A percentile compares a stretch with the other conserved stretches of the same genome.
phyloP scores from a whole-genome alignment of 1,140 invertebrate genomes.

The Oppia nitens region DNA sequence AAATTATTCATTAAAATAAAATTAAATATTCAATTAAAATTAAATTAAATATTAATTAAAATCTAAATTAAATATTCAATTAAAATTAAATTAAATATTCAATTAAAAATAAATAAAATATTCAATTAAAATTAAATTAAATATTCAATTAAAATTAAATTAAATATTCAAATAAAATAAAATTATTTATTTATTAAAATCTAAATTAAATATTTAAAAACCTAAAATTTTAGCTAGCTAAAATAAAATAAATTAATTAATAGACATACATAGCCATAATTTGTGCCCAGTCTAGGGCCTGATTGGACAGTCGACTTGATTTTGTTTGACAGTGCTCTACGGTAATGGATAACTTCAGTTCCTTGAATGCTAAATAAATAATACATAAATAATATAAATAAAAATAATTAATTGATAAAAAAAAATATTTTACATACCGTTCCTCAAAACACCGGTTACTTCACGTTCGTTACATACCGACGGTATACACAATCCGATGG shows the following conservation, averaged over 20 bases:
- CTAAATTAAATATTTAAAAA: too few species aligned
- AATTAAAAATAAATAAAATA: background rate
- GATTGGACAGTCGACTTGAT: too few species aligned
- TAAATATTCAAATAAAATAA: too few species aligned
- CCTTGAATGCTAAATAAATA: background rate
- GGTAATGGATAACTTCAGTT: background rate
- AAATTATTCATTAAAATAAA: too few species aligned
- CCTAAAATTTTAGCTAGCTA: too few species aligned
- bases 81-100: too few species aligned
- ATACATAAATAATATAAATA: background rate
- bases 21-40: too few species aligned
- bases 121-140: background rate
- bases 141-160: too few species aligned
- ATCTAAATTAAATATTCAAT: too few species aligned
- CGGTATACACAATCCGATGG: conserved; percentile 3
- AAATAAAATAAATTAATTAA: background rate
- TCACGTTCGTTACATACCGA: conserved; percentile 1
- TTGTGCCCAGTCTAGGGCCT: conserved; percentile 1
- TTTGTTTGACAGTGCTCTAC: conserved; percentile 1
- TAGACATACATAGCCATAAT: background rate
- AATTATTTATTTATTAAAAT: too few species aligned
- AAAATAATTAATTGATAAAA: background rate
- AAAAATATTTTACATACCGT: conserved; percentile 1
- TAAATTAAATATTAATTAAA: too few species aligned
- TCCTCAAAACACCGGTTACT: background rate